These are phyloP conservation scores for Bombus balteatus DNA, from an alignment of 1,140 invertebrate genomes.

Conservation along the genomic window DNA sequence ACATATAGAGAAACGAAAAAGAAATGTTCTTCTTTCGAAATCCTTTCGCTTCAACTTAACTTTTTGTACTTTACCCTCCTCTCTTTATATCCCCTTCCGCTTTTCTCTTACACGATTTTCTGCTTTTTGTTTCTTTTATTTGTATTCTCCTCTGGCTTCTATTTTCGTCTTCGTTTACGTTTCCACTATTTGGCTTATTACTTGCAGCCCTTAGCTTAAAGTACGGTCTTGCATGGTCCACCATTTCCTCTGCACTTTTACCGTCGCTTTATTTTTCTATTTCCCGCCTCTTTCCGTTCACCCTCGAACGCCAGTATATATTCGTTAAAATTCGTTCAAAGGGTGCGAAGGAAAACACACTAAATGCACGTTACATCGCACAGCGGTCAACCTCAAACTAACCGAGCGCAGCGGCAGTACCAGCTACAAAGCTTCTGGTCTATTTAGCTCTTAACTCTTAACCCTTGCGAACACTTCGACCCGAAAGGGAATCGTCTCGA, in stretches of 20 bases:
- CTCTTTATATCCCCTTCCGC: neutral
- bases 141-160: neutral
- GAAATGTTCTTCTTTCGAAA: neutral
- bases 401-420: slow-evolving; percentile 4
- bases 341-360: slow-evolving; percentile 45
- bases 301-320: neutral
- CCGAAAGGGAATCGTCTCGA: neutral
- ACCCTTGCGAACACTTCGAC: slow-evolving; percentile 21
- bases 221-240: too few species aligned
- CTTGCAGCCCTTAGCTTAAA: neutral
- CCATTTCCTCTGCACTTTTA: neutral
- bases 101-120: neutral
- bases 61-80: neutral
- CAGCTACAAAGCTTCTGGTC: slow-evolving; percentile 21
- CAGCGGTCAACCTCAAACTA: slow-evolving; percentile 54
- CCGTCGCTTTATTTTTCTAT: neutral
- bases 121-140: neutral
- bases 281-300: neutral
- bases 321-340: slow-evolving; percentile 21
- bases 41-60: neutral
- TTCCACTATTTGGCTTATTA: neutral
- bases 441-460: slow-evolving; percentile 40
- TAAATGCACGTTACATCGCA: slow-evolving; percentile 32
- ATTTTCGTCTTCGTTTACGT: neutral
- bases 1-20: neutral